phyloP scores from a whole-genome alignment of 2,888 invertebrate genomes.

The Thereva unica region DNA sequence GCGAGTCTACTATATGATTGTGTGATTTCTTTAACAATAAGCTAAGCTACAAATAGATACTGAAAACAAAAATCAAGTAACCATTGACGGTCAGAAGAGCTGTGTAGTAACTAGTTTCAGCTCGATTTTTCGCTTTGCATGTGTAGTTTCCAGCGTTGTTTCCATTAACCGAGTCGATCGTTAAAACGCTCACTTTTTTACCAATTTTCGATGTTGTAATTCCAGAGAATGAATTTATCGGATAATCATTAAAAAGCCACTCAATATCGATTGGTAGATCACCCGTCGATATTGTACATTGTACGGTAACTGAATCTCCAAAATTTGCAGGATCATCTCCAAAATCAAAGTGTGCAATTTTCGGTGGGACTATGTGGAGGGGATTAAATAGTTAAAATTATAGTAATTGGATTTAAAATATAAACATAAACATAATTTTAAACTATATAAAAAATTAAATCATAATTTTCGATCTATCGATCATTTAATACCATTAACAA shows the following conservation, averaged over 20 bases:
- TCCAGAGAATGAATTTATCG: slow-evolving; percentile 63
- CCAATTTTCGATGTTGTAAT: slow-evolving; percentile 59
- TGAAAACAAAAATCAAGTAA: slow-evolving; percentile 45
- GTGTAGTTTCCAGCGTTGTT: slow-evolving; percentile 65
- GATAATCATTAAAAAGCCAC: slow-evolving; percentile 70
- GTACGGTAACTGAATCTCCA: slow-evolving; percentile 66
- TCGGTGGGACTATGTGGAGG: slow-evolving; percentile 54
- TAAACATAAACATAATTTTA: slow-evolving; percentile 22
- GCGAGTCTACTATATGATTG: no score
- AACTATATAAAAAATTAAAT: slow-evolving; percentile 6
- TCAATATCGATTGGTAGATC: slow-evolving; percentile 69
- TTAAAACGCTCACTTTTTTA: slow-evolving; percentile 62
- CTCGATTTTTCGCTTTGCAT: slow-evolving; percentile 62
- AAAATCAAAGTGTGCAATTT: slow-evolving; percentile 61
- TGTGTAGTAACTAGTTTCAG: slow-evolving; percentile 61
- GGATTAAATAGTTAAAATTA: slow-evolving; percentile 28
- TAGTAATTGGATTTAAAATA: slow-evolving; percentile 6
- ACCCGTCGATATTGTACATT: slow-evolving; percentile 69
- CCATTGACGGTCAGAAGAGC: slow-evolving; percentile 63
- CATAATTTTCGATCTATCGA: slow-evolving; percentile 14
- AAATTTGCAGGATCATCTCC: slow-evolving; percentile 66
- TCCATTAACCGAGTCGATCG: slow-evolving; percentile 63
- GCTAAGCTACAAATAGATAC: slow-evolving; percentile 9
- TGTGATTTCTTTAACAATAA: slow-evolving; percentile 4
- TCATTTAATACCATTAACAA: slow-evolving; percentile 63